A percentile compares a stretch with the other conserved stretches of the same genome.
phyloP scores from a whole-genome alignment of 2,113 vertebrate species.

The Urocynchramus pylzowi region DNA sequence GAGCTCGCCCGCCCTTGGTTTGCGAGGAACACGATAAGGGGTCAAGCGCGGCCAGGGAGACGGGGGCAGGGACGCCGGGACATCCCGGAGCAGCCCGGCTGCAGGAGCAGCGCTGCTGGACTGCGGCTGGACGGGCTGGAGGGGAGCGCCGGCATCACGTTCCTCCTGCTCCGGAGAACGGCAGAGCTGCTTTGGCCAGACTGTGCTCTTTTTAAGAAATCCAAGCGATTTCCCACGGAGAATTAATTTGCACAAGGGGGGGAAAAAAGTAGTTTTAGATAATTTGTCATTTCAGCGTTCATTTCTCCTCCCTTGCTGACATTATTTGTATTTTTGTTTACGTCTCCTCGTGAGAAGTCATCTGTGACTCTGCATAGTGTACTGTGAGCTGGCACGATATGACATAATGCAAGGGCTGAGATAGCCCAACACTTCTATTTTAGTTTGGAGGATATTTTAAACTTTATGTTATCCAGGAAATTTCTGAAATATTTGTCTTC shows the following conservation, averaged over 20 bases:
- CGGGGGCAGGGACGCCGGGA: background rate
- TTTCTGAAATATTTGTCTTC: constrained; percentile 58
- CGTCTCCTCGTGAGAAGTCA: background rate
- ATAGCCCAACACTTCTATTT: constrained; percentile 4
- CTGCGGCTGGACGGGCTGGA: background rate
- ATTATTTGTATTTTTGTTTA: constrained; percentile 5
- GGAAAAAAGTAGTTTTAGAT: background rate
- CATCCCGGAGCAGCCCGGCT: background rate
- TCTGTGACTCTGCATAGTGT: background rate
- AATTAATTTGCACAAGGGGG: background rate
- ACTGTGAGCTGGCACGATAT: constrained; percentile 6
- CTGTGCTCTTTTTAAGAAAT: background rate
- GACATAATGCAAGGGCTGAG: constrained; percentile 38
- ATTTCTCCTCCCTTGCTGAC: background rate
- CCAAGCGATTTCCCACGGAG: background rate
- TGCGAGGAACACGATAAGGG: background rate
- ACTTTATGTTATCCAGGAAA: constrained; percentile 57
- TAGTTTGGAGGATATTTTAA: constrained; percentile 15
- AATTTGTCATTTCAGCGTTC: background rate
- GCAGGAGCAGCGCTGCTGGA: background rate
- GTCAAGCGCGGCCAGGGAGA: background rate
- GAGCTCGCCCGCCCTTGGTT: background rate
- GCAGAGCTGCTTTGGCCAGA: background rate
- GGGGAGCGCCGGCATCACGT: background rate
- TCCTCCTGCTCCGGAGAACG: background rate